A percentile compares a stretch with the other conserved stretches of the same genome.
Conservation (phyloP, 2,113 vertebrate species). For the Irena cyanogastra region DNA sequence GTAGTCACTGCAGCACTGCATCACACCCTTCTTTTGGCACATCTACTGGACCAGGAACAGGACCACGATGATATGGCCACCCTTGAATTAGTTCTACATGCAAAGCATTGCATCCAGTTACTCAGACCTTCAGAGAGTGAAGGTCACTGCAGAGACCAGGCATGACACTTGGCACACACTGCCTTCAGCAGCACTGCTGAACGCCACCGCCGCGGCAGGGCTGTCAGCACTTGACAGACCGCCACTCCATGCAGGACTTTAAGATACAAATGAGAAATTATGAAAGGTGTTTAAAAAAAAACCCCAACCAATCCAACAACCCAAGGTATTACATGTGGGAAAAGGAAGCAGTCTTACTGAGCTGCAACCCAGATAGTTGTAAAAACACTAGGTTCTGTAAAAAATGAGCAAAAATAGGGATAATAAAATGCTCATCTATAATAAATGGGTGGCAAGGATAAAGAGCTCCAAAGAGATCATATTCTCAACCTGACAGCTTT, state of each 20-base stretch:
- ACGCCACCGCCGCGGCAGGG: fast-evolving
- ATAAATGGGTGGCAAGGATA: background rate
- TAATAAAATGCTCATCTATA: background rate
- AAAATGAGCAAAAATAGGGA: background rate
- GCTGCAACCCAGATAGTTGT: background rate
- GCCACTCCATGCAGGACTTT: background rate
- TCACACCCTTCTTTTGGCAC: background rate
- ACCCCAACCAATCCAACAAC: background rate
- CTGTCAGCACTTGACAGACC: background rate
- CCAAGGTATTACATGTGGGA: background rate
- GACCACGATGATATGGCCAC: fast-evolving
- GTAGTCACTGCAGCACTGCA: background rate
- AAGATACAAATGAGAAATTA: background rate
- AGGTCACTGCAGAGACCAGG: background rate
- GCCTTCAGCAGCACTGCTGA: background rate
- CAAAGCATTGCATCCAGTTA: background rate
- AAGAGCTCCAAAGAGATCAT: background rate
- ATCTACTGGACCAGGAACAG: fast-evolving
- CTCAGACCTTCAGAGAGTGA: background rate
- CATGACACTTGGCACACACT: fast-evolving
- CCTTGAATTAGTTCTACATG: background rate
- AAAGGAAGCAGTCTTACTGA: background rate
- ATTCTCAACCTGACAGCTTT: background rate
- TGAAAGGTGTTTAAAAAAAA: background rate
- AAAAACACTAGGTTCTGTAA: background rate